Base-by-base conservation (phyloP, 1,140 invertebrate genomes). In the Platyscapa corneri region DNA sequence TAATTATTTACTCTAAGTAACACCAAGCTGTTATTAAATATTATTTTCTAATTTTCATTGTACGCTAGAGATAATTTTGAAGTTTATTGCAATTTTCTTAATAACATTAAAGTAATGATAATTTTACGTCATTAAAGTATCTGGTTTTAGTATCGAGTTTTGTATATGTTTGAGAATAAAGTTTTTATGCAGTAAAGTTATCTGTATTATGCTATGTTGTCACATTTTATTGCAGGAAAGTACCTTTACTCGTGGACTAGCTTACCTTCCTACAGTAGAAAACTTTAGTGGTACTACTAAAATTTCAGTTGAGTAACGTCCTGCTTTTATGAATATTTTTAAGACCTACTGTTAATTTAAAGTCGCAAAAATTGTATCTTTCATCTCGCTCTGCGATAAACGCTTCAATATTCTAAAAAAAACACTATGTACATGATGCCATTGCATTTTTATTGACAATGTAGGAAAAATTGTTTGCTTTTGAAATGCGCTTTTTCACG, bases 301-400 rank as follows among this genome's bases (percentile, higher is more conserved):
- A 83, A 83, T 83, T 76, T 77, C 74, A 60, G 82, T 77, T 46
- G 74, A 83, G 53, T 67, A 30, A 67, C 42, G 20, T 83, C 37
- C 39, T 76, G 8, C 56, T 76, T 83, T 83, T 83, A 83, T 67
- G 82, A 77, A 60, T 67, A 46, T 77, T 65, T 83, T 83, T 77
- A 83, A 83, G 39, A 34, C 30, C n/a, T 27, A 20, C 72, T 60
- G 46, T 83, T 83, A 83, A 83, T 37, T 83, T 83, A 64, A 65
- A 46, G 76, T 83, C 60, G 27, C 56, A 76, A 83, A 64, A 75
- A 60, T 83, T 83, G 74, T 83, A 27, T 32, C 23, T 42, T 32
- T 23, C 18, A 75, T 46, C 53, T 42, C 10, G 7, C 8, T 60
- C 82, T 60, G 49, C 30, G 34, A 75, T 83, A 76, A 83, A 76